A percentile compares a stretch with the other conserved stretches of the same genome.
Conservation (phyloP, 2,113 vertebrate genomes). For the Cheilinus undulatus region DNA sequence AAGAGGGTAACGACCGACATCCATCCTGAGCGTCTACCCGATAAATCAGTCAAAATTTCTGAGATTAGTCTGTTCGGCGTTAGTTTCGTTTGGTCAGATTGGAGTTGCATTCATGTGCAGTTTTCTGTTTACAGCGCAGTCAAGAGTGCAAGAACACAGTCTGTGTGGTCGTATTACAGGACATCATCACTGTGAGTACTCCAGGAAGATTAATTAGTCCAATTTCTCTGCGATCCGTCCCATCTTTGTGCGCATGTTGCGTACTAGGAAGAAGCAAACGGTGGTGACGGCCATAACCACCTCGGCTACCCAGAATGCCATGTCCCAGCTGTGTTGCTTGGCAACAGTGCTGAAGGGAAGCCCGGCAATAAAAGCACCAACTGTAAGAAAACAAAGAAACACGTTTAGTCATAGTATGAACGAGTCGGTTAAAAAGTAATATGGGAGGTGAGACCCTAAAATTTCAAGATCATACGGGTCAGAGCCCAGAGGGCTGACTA, state of each 20-base stretch:
- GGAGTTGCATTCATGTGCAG: constrained; percentile 36
- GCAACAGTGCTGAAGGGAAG: constrained; percentile 97
- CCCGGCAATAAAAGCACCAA: constrained; percentile 95
- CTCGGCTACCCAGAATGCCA: constrained; percentile 95
- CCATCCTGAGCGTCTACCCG: constrained; percentile 23
- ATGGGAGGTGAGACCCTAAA: background rate
- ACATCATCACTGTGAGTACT: background rate
- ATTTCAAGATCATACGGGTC: too few relatives aligned
- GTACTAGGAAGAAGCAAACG: constrained; percentile 87
- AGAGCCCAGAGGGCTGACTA: too few relatives aligned
- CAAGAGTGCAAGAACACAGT: background rate
- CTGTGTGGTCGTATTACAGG: constrained; percentile 1
- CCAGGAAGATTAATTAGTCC: constrained; percentile 81
- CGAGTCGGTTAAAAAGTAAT: background rate
- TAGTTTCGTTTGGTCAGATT: constrained; percentile 23
- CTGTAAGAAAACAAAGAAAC: constrained; percentile 75
- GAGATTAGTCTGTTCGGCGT: background rate
- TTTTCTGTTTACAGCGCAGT: background rate
- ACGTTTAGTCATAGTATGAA: background rate
- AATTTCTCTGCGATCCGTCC: constrained; percentile 86
- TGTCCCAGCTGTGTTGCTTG: constrained; percentile 94
- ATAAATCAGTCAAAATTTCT: background rate
- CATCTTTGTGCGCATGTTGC: constrained; percentile 98
- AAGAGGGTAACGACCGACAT: background rate
- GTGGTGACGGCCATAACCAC: constrained; percentile 85